Conservation (phyloP, 2,888 invertebrate genomes). For the Andrena hattorfiana region DNA sequence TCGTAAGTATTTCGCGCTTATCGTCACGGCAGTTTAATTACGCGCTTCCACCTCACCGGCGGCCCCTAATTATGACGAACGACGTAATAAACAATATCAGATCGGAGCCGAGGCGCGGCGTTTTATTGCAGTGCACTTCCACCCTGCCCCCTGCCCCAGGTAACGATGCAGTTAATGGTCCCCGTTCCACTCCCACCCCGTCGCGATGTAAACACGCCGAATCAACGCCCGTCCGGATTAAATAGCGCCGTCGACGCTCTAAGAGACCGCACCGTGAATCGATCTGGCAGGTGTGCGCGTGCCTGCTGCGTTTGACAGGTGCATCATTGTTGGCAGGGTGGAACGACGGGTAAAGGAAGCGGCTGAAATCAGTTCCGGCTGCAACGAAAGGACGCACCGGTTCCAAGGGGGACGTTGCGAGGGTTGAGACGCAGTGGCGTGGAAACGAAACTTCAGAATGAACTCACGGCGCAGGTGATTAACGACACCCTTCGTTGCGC, state of each 20-base stretch:
- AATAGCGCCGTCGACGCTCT: conserved; percentile 47
- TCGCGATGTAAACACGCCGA: conserved; percentile 50
- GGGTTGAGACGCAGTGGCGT: conserved; percentile 21
- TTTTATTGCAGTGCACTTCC: conserved; percentile 56
- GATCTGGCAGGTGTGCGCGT: conserved; percentile 62
- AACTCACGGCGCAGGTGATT: conserved; percentile 8
- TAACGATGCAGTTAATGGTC: conserved; percentile 64
- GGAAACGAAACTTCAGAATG: conserved; percentile 18
- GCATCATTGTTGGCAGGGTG: conserved; percentile 61
- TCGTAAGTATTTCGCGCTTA: conserved; percentile 60
- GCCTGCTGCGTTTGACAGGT: conserved; percentile 68
- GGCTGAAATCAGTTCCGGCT: conserved; percentile 42
- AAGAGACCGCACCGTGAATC: conserved; percentile 21
- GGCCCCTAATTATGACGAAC: conserved; percentile 63
- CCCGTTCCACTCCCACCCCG: conserved; percentile 18
- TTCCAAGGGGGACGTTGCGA: conserved; percentile 1
- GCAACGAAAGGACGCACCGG: conserved; percentile 22
- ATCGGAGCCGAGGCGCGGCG: conserved; percentile 53
- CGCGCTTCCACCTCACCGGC: conserved; percentile 49
- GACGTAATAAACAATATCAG: conserved; percentile 64
- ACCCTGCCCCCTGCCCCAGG: not conserved
- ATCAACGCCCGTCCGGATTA: conserved; percentile 54
- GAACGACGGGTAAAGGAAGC: conserved; percentile 46
- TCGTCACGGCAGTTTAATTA: conserved; percentile 57
- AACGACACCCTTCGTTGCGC: conserved; percentile 3